A percentile compares a stretch with the other conserved stretches of the same genome.
These are phyloP conservation scores for Escarpia spicata DNA, from an alignment of 2,888 invertebrate species.

Conservation along the genomic window DNA sequence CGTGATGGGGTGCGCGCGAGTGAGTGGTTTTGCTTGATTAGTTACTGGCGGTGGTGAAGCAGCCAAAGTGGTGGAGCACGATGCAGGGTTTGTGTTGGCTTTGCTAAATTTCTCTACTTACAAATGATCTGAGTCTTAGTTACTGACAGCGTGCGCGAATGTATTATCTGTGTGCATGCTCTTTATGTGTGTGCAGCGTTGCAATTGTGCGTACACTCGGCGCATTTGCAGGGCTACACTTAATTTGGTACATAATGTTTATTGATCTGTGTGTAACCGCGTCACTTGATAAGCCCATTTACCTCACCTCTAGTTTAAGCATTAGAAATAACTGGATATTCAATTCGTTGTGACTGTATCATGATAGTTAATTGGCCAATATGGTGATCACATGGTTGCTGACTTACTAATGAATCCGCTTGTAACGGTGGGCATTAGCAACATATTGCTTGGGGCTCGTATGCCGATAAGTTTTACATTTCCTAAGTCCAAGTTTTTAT, in stretches of 20 bases:
- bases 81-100: not conserved
- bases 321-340: not conserved
- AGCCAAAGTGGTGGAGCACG: not conserved
- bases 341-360: not conserved
- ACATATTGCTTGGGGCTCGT: not conserved
- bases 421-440: not conserved
- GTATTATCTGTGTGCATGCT: not conserved
- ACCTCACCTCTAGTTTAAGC: not conserved
- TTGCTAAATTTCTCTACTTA: not conserved
- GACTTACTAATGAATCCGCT: not conserved
- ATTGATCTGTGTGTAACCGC: not conserved
- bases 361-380: conserved; percentile 10
- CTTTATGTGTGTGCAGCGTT: not conserved
- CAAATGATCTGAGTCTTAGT: not conserved
- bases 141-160: not conserved
- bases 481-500: not conserved
- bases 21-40: conserved; percentile 3
- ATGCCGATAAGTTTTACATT: not conserved
- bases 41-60: not conserved
- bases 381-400: not conserved
- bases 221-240: not conserved
- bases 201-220: not conserved
- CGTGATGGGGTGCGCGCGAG: not conserved
- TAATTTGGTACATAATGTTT: not conserved
- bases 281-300: not conserved